Evolutionary conservation across 2,797 vertebrate species (phyloP).

Genomic region (Lutjanus argentimaculatus): DNA sequence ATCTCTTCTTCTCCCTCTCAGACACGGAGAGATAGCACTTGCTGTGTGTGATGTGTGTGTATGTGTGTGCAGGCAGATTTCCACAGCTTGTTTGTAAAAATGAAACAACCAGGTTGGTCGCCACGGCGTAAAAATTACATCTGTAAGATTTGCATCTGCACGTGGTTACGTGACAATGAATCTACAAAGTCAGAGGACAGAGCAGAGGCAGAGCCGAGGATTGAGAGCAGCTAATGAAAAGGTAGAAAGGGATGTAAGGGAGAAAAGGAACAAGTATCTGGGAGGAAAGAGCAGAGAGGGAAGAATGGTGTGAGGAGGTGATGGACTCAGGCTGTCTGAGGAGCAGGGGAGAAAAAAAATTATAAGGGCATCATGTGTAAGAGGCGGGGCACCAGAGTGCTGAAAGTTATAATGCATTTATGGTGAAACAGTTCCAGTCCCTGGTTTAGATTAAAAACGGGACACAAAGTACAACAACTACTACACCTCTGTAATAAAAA

Average conservation of each 20-base stretch:
- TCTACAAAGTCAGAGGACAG: conserved; percentile 12
- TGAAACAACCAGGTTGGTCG: conserved; percentile 17
- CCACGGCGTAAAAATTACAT: conserved; percentile 25
- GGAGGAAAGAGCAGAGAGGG: not conserved
- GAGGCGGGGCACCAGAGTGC: too few relatives aligned
- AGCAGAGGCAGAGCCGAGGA: not conserved
- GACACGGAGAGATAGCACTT: not conserved
- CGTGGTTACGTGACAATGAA: not conserved
- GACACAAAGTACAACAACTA: too few relatives aligned
- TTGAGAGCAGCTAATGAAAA: not conserved
- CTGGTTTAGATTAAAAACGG: too few relatives aligned
- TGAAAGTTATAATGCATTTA: too few relatives aligned
- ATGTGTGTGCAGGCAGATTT: not conserved
- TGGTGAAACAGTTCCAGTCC: too few relatives aligned
- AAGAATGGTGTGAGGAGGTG: not conserved
- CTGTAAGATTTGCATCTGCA: conserved; percentile 1
- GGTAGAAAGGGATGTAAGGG: not conserved
- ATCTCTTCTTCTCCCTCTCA: conserved; percentile 1
- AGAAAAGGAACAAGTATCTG: not conserved
- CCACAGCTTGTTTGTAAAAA: conserved; percentile 25
- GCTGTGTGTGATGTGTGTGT: not conserved
- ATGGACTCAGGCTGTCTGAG: too few relatives aligned
- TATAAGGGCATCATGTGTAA: too few relatives aligned
- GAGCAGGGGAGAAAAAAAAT: too few relatives aligned
- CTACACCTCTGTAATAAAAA: too few relatives aligned